A percentile compares a stretch with the other conserved stretches of the same genome.
These are phyloP conservation scores for Cheirogaleus medius DNA, from an alignment of 2,113 vertebrate species.

Conservation along the genomic window DNA sequence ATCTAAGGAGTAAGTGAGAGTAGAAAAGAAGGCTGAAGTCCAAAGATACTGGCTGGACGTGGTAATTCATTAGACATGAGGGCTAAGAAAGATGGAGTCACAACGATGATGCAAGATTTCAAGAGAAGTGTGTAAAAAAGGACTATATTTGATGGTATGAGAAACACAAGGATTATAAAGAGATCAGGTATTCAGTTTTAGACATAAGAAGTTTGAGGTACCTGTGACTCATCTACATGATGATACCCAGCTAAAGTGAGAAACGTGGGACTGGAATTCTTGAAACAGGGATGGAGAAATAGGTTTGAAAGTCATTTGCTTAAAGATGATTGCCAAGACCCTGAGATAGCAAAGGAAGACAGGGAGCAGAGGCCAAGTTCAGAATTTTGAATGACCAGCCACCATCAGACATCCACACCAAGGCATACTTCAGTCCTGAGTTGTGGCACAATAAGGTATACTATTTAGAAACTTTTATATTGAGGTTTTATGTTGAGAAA, in stretches of 20 bases:
- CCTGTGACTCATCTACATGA: background rate
- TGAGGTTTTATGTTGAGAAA: conserved; percentile 25
- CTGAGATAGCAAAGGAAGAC: background rate
- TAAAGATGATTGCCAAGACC: background rate
- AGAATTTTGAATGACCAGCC: background rate
- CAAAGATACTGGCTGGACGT: background rate
- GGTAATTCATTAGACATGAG: background rate
- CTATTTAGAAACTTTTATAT: background rate
- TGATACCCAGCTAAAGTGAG: background rate
- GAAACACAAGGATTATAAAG: background rate
- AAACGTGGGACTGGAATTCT: background rate
- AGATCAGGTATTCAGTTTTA: background rate
- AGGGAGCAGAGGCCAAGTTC: background rate
- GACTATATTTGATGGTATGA: background rate
- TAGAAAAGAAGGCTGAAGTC: background rate
- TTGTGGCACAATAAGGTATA: background rate
- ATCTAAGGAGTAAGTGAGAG: background rate
- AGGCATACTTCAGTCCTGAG: background rate
- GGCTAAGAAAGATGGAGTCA: background rate
- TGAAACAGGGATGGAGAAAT: background rate
- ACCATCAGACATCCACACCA: fast-evolving
- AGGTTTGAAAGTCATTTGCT: background rate
- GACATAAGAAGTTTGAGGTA: background rate
- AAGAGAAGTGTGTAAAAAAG: background rate
- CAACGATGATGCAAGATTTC: background rate